Conservation (phyloP, 2,113 vertebrate species). For the Brienomyrus brachyistius region DNA sequence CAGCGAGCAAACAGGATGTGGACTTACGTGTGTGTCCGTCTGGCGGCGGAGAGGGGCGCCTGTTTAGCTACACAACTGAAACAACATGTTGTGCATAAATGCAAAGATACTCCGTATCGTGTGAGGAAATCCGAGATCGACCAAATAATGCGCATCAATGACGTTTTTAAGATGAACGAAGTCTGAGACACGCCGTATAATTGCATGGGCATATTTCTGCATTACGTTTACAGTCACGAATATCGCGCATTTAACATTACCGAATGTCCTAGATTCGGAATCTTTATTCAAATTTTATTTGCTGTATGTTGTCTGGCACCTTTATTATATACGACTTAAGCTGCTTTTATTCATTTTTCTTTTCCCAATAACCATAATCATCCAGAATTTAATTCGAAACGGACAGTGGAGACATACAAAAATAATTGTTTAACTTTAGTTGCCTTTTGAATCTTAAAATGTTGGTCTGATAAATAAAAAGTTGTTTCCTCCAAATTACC, state of each 20-base stretch:
- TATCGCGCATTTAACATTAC: slow-evolving; percentile 2
- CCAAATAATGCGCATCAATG: neutral
- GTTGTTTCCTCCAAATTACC: neutral
- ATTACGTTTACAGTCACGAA: neutral
- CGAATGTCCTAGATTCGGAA: neutral
- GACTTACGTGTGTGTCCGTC: slow-evolving; percentile 27
- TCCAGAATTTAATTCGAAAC: slow-evolving; percentile 26
- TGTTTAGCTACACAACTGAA: slow-evolving; percentile 4
- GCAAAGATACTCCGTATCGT: neutral
- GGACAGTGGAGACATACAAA: neutral
- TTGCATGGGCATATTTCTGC: neutral
- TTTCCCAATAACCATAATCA: neutral
- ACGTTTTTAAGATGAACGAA: neutral
- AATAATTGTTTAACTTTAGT: slow-evolving; percentile 16
- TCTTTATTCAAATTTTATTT: slow-evolving; percentile 8
- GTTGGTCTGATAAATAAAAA: neutral
- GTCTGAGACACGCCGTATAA: neutral
- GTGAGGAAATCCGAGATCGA: neutral
- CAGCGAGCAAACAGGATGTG: slow-evolving; percentile 48
- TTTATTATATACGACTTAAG: slow-evolving; percentile 20
- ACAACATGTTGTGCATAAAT: slow-evolving; percentile 15
- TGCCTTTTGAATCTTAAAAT: slow-evolving; percentile 8
- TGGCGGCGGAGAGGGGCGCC: slow-evolving; percentile 21
- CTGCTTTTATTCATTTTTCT: neutral
- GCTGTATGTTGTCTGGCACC: slow-evolving; percentile 20